A percentile compares a stretch with the other conserved stretches of the same genome.
These are phyloP conservation scores for Pseudomugil tenellus DNA, from an alignment of 2,797 vertebrate genomes.

Conservation along the genomic window DNA sequence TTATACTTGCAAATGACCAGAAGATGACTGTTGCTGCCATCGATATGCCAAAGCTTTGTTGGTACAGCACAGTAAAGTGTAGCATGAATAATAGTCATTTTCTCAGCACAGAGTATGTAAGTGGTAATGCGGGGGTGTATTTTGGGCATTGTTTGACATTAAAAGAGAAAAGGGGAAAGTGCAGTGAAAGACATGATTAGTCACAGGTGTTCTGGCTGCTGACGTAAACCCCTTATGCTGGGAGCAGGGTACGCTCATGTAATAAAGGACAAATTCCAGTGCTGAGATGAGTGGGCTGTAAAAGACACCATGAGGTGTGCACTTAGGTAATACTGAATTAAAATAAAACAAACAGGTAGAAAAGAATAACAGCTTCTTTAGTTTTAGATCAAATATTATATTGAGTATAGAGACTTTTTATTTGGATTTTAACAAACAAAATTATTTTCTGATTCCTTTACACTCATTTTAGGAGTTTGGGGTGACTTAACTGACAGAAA, in stretches of 20 bases:
- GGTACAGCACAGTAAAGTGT: conserved; percentile 35
- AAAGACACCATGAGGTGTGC: conserved; percentile 47
- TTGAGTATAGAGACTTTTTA: conserved; percentile 9
- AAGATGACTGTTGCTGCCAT: conserved; percentile 24
- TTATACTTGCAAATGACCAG: conserved; percentile 45
- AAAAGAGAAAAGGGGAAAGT: conserved; percentile 63
- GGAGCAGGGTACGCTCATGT: conserved; percentile 37
- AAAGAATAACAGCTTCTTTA: conserved; percentile 16
- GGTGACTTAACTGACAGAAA: conserved; percentile 17
- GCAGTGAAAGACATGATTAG: conserved; percentile 69
- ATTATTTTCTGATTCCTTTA: background rate
- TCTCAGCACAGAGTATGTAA: conserved; percentile 56
- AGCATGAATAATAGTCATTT: conserved; percentile 65
- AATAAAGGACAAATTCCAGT: conserved; percentile 56
- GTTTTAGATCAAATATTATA: conserved; percentile 24
- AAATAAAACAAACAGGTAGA: conserved; percentile 19
- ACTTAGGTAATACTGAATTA: conserved; percentile 33
- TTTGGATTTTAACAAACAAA: background rate
- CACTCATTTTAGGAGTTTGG: conserved; percentile 17
- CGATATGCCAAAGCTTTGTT: conserved; percentile 24
- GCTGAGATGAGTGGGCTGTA: conserved; percentile 54
- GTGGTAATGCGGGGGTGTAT: conserved; percentile 67
- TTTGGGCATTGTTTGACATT: conserved; percentile 70
- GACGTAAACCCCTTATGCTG: conserved; percentile 60
- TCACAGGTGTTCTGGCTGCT: conserved; percentile 71